Evolutionary conservation across 1,140 invertebrate species (phyloP).

Genomic region (Lepidurus packardi): DNA sequence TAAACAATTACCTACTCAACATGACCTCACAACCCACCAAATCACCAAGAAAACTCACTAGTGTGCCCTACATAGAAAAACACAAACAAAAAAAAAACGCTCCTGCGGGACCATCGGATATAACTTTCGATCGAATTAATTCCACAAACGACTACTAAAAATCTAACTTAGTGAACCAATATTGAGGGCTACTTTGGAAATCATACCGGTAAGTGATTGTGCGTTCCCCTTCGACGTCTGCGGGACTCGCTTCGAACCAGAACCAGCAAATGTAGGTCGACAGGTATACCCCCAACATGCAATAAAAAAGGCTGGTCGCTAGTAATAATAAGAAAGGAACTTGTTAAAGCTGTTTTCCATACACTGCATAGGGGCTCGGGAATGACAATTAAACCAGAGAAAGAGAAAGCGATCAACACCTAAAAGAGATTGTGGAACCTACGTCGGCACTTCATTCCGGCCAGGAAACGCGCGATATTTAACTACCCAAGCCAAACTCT

Average conservation of each 20-base stretch:
- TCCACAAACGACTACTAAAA: not conserved
- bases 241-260: no score
- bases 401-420: not conserved
- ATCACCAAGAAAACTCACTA: not conserved
- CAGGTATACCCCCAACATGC: no score
- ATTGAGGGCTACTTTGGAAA: no score
- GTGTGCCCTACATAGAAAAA: not conserved
- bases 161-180: not conserved
- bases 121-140: not conserved
- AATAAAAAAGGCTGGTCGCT: no score
- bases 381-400: not conserved
- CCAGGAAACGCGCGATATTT: not conserved
- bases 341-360: no score
- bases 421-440: not conserved
- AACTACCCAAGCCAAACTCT: not conserved
- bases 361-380: not conserved
- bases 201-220: no score
- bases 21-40: not conserved
- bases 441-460: not conserved
- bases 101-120: not conserved
- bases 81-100: not conserved
- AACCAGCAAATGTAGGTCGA: no score
- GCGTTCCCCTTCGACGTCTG: no score
- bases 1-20: constrained; percentile 5
- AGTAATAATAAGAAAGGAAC: no score